These are phyloP conservation scores for Sebastiscus albofasciatus DNA, from an alignment of 2,797 vertebrate genomes.

Conservation along the genomic window DNA sequence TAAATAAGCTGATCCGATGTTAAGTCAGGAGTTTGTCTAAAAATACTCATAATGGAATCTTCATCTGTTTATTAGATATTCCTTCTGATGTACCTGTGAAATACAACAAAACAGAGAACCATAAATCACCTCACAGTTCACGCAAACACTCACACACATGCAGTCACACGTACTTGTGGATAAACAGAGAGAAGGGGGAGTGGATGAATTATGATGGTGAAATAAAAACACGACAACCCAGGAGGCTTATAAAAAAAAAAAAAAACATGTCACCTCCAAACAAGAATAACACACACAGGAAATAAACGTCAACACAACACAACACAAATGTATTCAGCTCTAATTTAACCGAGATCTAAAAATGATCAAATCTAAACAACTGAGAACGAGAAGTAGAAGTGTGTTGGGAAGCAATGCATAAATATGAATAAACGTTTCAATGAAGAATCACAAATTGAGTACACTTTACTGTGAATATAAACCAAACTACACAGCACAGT, in stretches of 20 bases:
- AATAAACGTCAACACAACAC: not conserved
- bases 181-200: not conserved
- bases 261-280: not conserved
- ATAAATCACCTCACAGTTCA: not conserved
- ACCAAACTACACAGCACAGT: not conserved
- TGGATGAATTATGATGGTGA: conserved; percentile 5
- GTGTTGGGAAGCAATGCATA: not conserved
- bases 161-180: not conserved
- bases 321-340: not conserved
- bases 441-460: not conserved
- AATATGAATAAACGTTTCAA: not conserved
- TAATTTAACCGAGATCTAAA: not conserved
- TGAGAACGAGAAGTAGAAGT: not conserved
- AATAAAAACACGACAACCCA: conserved; percentile 24
- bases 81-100: not conserved
- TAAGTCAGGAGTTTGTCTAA: not conserved
- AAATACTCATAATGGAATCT: not conserved
- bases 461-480: not conserved
- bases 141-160: not conserved
- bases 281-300: not conserved
- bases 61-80: not conserved
- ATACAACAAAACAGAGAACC: not conserved
- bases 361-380: conserved; percentile 4
- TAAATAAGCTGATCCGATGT: not conserved
- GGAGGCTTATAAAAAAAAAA: conserved; percentile 1